Evolutionary conservation across 2,113 vertebrate genomes (phyloP).

Genomic region (Anhinga anhinga): DNA sequence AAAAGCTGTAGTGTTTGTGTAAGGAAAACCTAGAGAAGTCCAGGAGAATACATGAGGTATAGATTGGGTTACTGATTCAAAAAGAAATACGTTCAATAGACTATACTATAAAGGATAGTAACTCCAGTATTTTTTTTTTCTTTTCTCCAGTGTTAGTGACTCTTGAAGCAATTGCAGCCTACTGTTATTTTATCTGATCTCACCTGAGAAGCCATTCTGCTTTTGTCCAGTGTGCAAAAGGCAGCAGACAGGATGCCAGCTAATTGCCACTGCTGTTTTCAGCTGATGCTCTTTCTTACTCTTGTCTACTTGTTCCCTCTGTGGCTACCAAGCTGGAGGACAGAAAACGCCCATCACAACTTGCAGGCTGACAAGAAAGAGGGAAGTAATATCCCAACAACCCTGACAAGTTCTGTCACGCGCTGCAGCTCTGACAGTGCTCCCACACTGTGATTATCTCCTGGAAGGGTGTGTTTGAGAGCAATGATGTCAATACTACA

Average conservation of each 20-base stretch:
- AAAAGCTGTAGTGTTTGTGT: neutral
- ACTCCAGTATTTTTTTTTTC: neutral
- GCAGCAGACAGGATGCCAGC: neutral
- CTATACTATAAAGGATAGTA: neutral
- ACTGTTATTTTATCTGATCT: neutral
- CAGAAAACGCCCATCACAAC: neutral
- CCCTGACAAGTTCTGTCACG: neutral
- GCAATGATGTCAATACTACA: neutral
- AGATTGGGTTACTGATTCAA: neutral
- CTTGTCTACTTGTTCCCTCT: neutral
- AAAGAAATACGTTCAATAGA: neutral
- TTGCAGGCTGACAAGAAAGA: neutral
- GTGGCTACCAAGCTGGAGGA: neutral
- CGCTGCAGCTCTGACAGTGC: neutral
- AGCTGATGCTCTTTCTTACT: neutral
- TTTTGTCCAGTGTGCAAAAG: neutral
- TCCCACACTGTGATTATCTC: neutral
- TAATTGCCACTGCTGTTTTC: neutral
- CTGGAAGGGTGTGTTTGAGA: neutral
- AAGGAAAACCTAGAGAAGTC: neutral
- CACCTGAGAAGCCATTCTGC: neutral
- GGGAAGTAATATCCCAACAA: neutral
- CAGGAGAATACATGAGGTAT: neutral
- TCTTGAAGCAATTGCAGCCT: neutral
- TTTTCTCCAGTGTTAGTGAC: neutral